phyloP scores from a whole-genome alignment of 2,797 vertebrate species.

The Emys orbicularis region DNA sequence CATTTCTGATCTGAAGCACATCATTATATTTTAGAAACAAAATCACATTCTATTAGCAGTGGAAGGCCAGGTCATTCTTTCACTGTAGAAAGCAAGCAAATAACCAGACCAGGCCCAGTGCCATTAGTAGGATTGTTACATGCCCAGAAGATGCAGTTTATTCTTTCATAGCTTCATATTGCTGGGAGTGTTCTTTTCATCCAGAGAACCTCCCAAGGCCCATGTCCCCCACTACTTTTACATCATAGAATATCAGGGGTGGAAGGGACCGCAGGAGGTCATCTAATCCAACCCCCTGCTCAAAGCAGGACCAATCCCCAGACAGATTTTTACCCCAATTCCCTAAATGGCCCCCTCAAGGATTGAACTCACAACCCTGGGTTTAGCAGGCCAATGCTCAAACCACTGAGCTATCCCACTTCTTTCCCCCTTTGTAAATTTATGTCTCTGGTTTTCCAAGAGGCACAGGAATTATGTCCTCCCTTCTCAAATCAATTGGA shows the following conservation, averaged over 20 bases:
- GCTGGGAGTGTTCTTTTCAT: neutral
- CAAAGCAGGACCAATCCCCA: too few species aligned
- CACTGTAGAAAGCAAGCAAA: neutral
- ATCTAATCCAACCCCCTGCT: too few species aligned
- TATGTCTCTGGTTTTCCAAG: neutral
- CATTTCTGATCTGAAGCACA: neutral
- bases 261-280: too few species aligned
- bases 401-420: neutral
- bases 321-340: too few species aligned
- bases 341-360: too few species aligned
- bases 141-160: neutral
- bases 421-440: neutral
- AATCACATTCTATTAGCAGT: neutral
- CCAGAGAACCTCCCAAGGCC: neutral
- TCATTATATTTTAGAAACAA: neutral
- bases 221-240: fast-evolving
- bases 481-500: conserved; percentile 35
- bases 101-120: neutral
- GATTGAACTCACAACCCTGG: too few species aligned
- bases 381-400: too few species aligned
- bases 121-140: neutral
- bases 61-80: neutral
- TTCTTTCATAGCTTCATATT: neutral
- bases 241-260: neutral
- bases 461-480: conserved; percentile 1